Base-by-base conservation (phyloP, 30 jellyfish, hydroid and myxozoan genomes). In the Sanderia malayensis region DNA sequence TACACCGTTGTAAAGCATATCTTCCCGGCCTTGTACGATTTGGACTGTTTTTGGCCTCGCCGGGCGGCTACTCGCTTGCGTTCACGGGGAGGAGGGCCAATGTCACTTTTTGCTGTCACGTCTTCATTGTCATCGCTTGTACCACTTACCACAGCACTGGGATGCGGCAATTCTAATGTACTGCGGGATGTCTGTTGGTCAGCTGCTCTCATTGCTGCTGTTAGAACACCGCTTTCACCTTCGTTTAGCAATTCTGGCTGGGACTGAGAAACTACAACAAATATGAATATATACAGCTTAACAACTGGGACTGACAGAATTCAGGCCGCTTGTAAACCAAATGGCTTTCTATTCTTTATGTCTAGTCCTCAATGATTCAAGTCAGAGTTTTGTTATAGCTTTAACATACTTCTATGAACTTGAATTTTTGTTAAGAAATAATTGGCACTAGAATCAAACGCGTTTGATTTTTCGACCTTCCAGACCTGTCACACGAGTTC, bases 1-100 rank as follows among this genome's bases (percentile, higher is more conserved):
- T 83, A 83, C 52, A n/a, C 57, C 24, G 94, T 83, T 0, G 94
- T 58, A 62, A 90, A 90, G 8, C 64, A 61, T 17, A 90, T 25
- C 67, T 90, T 84, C 8, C 98, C 98, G 7, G 98, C 73, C 61
- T 78, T 83, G 32, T 47, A 15, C 22, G 11, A 61, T 46, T 63
- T 76, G 27, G 34, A 28, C 44, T 47, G 33, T 21, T 76, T 73
- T 27, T 62, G 65, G 6, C 79, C 71, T 25, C 87, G 28, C 4
- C 87, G 66, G 10, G 19, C 74, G 8, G 87, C 87, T 10, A 76
- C 29, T 31, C 87, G 79, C 29, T 62, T 64, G 44, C 71, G 21
- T 2, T 27, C 73, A 44, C 44, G 25, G 4, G 25, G 15, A 27
- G 15, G 2, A 19, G 65, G 18, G 4, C 41, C 67, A 22, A 13